Evolutionary conservation across 1,140 invertebrate species (phyloP).

Genomic region (Drosophila suzukii): DNA sequence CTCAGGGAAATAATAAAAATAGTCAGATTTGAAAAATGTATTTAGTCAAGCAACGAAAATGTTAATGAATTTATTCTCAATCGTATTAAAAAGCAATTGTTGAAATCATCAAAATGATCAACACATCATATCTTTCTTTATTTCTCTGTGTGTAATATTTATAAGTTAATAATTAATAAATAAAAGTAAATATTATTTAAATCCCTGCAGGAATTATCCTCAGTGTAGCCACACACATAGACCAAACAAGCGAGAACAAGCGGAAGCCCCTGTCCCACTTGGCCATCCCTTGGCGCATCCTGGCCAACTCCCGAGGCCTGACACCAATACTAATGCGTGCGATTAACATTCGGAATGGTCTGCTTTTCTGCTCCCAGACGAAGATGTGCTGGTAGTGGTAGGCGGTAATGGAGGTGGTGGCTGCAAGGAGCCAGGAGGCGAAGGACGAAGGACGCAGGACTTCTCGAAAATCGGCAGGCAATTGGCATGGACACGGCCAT

Average conservation of each 20-base stretch:
- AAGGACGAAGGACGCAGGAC: neutral
- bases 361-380: constrained; percentile 3
- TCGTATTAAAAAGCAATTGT: no score
- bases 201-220: neutral
- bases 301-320: constrained; percentile 57
- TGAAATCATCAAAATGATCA: no score
- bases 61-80: no score
- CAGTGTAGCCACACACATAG: neutral
- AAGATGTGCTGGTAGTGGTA: constrained; percentile 26
- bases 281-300: constrained; percentile 47
- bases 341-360: constrained; percentile 75
- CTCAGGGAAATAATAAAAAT: no score
- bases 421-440: neutral
- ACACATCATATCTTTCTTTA: no score
- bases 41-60: no score
- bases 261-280: constrained; percentile 24
- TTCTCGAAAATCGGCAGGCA: constrained; percentile 40
- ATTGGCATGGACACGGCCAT: constrained; percentile 25
- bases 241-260: neutral
- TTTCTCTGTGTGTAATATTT: no score
- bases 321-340: constrained; percentile 81
- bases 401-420: no score
- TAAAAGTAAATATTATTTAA: no score
- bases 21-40: no score
- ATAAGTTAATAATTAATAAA: no score